These are phyloP conservation scores for Microcaecilia unicolor DNA, from an alignment of 2,797 vertebrate genomes.

Conservation along the genomic window DNA sequence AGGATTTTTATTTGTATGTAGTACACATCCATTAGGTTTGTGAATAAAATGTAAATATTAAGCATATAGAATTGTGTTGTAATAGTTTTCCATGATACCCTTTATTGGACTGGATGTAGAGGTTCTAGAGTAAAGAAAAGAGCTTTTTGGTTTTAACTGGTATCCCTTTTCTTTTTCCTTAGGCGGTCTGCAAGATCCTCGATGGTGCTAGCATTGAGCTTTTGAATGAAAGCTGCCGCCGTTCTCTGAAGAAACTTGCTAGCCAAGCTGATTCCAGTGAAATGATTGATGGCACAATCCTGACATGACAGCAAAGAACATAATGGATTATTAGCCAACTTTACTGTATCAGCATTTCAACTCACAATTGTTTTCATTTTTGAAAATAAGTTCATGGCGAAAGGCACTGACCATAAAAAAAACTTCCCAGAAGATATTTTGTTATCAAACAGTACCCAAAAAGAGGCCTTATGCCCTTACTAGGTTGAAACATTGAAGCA, in stretches of 20 bases:
- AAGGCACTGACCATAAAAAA: constrained; percentile 38
- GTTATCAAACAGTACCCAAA: constrained; percentile 26
- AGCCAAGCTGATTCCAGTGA: constrained; percentile 77
- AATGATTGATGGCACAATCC: constrained; percentile 93
- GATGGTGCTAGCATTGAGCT: constrained; percentile 87
- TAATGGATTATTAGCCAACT: constrained; percentile 1
- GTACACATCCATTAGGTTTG: too few relatives aligned
- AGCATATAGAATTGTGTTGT: too few relatives aligned
- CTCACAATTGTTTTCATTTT: constrained; percentile 62
- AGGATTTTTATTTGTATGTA: too few relatives aligned
- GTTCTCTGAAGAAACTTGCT: constrained; percentile 86
- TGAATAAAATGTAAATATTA: too few relatives aligned
- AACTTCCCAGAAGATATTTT: constrained; percentile 56
- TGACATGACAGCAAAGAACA: constrained; percentile 67
- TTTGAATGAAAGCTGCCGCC: constrained; percentile 77
- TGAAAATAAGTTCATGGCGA: constrained; percentile 57
- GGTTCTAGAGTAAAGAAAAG: too few relatives aligned
- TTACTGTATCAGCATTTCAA: constrained; percentile 24
- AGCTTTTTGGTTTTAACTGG: too few relatives aligned
- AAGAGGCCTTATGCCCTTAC: rapidly evolving
- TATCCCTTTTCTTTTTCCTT: constrained; percentile 1
- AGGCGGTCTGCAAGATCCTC: constrained; percentile 81
- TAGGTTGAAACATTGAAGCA: too few relatives aligned
- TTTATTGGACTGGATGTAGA: too few relatives aligned
- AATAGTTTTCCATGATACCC: too few relatives aligned